phyloP scores from a whole-genome alignment of 2,888 invertebrate species.

The Panopea generosa region DNA sequence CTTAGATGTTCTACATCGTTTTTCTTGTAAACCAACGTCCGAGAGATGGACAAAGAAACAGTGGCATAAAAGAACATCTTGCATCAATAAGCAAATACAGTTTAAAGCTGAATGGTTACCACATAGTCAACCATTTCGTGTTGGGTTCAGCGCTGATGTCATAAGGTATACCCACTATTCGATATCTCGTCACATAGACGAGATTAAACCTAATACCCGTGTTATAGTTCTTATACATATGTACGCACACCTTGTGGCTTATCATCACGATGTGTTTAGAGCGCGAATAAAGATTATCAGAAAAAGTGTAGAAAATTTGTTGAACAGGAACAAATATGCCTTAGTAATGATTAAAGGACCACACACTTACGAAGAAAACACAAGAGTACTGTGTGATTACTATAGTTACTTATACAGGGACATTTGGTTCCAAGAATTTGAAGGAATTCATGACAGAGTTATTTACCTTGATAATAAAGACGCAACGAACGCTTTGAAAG shows the following conservation, averaged over 20 bases:
- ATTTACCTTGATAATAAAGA: not conserved
- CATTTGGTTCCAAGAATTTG: not conserved
- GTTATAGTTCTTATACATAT: not conserved
- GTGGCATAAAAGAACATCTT: not conserved
- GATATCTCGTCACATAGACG: not conserved
- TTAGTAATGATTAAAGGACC: not conserved
- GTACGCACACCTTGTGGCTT: not conserved
- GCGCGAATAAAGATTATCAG: not conserved
- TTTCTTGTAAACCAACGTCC: not conserved
- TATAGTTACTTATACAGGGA: not conserved
- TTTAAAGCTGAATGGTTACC: not conserved
- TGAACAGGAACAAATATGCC: not conserved
- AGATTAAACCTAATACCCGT: not conserved
- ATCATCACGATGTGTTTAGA: not conserved
- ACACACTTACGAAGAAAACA: not conserved
- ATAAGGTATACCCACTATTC: not conserved
- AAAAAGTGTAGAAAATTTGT: not conserved
- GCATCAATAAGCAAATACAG: not conserved
- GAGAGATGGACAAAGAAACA: not conserved
- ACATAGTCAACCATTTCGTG: not conserved
- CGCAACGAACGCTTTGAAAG: not conserved
- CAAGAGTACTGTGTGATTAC: not conserved
- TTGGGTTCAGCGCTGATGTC: not conserved
- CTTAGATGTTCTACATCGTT: not conserved
- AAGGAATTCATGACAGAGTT: not conserved